Percentiles rank a stretch among this genome's conserved stretches.
phyloP scores from a whole-genome alignment of 1,140 invertebrate genomes.

The Aporrectodea caliginosa region DNA sequence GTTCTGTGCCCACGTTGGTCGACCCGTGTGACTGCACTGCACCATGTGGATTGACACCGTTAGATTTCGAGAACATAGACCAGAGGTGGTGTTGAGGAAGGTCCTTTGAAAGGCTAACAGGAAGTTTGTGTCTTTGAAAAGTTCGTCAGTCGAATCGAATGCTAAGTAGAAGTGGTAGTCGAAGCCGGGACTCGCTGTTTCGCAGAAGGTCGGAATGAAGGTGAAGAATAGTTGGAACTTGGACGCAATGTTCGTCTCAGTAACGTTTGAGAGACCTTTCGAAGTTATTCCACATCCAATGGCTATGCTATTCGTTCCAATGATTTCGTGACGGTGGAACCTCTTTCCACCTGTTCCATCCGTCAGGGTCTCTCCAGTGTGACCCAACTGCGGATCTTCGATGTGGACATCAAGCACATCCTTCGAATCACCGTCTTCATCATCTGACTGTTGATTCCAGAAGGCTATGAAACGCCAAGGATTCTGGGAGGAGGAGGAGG shows the following conservation, averaged over 20 bases:
- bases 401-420: not conserved
- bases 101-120: slow-evolving; percentile 4
- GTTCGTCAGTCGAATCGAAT: slow-evolving; percentile 15
- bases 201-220: slow-evolving; percentile 20
- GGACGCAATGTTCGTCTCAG: not conserved
- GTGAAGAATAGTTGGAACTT: slow-evolving; percentile 16
- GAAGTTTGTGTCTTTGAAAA: not conserved
- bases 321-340: not conserved
- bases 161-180: slow-evolving; percentile 28
- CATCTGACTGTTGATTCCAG: not conserved
- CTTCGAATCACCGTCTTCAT: not conserved
- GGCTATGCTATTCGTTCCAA: not conserved
- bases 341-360: not conserved
- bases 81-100: not conserved
- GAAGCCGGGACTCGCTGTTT: slow-evolving; percentile 11
- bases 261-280: not conserved
- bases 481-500: no score
- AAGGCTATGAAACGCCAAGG: not conserved
- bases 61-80: slow-evolving; percentile 5
- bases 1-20: slow-evolving; percentile 33
- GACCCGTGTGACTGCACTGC: slow-evolving; percentile 25
- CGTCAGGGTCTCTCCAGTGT: not conserved
- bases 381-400: not conserved
- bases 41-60: slow-evolving; percentile 24
- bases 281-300: slow-evolving; percentile 20